Evolutionary conservation across 2,888 invertebrate species (phyloP), one percentile per base, ranked within the genome.

Genomic region (Phaedon cochleariae): DNA sequence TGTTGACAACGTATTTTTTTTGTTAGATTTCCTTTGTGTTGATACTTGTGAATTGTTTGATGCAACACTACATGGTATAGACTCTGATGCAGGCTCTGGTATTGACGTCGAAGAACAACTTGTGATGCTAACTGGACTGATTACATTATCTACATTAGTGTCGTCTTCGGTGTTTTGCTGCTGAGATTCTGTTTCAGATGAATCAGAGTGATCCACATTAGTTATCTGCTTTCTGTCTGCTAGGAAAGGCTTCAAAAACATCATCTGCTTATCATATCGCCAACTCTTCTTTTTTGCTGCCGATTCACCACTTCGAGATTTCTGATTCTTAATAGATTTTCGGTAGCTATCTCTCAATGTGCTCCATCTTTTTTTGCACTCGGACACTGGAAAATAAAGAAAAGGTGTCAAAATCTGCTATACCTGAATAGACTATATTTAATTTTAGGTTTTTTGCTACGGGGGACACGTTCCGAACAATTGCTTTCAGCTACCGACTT

Each of bases 401-500:
- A n/a, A n/a, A n/a, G n/a, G n/a, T n/a, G n/a, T n/a, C n/a, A n/a
- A n/a, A n/a, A n/a, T n/a, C n/a, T n/a, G n/a, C n/a, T n/a, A n/a
- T n/a, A n/a, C n/a, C n/a, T n/a, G n/a, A n/a, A n/a, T n/a, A n/a
- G n/a, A n/a, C n/a, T n/a, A n/a, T n/a, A n/a, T n/a, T n/a, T n/a
- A n/a, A n/a, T n/a, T n/a, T n/a, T n/a, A n/a, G n/a, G n/a, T 29
- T 34, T 31, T 53, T 53, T 31, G 53, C 34, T 31, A 53, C 18
- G 10, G 53, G 31, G 31, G 20, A 53, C 17, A 31, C 34, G 18
- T 53, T 31, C 12, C 34, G 53, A 18, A 53, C 18, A 29, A 53
- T 53, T 53, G 53, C 34, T 17, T 53, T 31, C 17, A 34, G 53
- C 34, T 53, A 53, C 53, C 53, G 57, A 41, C 12, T 57, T 21